Base-by-base conservation (phyloP, 2,113 vertebrate genomes). In the Leptobrachium ailaonicum region DNA sequence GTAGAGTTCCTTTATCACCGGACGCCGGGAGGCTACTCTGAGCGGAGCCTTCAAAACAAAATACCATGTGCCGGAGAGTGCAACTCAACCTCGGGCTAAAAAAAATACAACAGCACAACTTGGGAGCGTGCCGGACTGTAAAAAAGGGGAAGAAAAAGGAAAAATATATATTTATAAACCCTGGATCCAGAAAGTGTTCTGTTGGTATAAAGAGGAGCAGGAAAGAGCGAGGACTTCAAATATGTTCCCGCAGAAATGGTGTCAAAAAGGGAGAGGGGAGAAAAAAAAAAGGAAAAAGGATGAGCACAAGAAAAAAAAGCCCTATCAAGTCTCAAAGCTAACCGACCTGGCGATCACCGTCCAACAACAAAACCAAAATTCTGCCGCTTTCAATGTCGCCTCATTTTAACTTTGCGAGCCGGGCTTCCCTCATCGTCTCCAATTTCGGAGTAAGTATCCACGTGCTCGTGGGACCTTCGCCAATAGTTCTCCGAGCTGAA, bases 361-460 rank as follows among this genome's bases (percentile, higher is more conserved):
- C 85, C 81, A 1, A 41, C 76, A 82, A 82, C 4, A 50, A 50
- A 50, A 50, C 47, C 4, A 50, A 50, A 50, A 50, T 5, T 8
- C 47, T 67, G 85, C 67, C 80, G 80, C 80, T 85, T 32, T 99
- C 93, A 98, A 84, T 98, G 97, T 66, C 97, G 95, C 83, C 98
- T 94, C 95, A 98, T 98, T 90, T 99, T 99, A 56, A 98, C 96
- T 89, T 96, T 95, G 82, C 97, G 94, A 74, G 92, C 90, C 0
- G 95, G 95, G 83, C 94, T 94, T 83, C 95, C 88, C 0, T 93
- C 84, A 62, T 92, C 89, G 0, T 89, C 88, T 66, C 94, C 89
- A 0, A 91, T 88, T 44, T 92, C 89, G 0, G 88, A 87, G 78
- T 88, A 90, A 88, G 89, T 91, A 79, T 93, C 91, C 0, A 88